These are phyloP conservation scores for Ceratina australensis DNA, from an alignment of 1,140 invertebrate genomes.

Conservation along the genomic window DNA sequence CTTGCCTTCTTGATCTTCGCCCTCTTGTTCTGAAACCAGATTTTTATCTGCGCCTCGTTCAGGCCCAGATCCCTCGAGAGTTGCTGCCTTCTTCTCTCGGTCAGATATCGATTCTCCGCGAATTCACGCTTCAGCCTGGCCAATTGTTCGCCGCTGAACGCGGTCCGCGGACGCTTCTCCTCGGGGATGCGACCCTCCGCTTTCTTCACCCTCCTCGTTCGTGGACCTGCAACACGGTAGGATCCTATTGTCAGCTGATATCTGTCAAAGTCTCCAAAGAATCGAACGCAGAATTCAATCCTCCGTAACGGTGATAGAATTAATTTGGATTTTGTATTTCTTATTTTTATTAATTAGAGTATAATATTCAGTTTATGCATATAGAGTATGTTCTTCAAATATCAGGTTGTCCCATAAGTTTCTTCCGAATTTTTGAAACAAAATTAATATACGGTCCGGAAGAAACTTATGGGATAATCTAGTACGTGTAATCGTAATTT, in stretches of 20 bases:
- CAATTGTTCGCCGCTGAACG: conserved; percentile 97
- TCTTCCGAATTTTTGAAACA: no score
- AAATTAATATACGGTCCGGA: no score
- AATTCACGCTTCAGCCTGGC: conserved; percentile 96
- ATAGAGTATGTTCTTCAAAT: no score
- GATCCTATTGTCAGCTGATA: conserved; percentile 68
- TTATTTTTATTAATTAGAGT: no score
- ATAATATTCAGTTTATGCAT: no score
- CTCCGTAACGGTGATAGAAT: no score
- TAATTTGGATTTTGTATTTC: no score
- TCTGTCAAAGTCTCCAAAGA: conserved; percentile 57
- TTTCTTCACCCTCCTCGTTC: conserved; percentile 72
- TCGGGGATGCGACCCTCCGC: conserved; percentile 79
- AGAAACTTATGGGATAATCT: no score
- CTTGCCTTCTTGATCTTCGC: conserved; percentile 98
- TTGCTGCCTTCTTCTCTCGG: conserved; percentile 94
- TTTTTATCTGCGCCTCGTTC: conserved; percentile 99
- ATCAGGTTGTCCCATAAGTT: no score
- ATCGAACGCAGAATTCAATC: background rate
- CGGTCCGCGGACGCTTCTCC: conserved; percentile 97
- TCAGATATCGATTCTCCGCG: conserved; percentile 96
- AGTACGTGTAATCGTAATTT: no score
- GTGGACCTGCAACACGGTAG: conserved; percentile 72
- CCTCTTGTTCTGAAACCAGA: conserved; percentile 99
- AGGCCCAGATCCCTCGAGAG: conserved; percentile 94